Evolutionary conservation across 37 sponge, comb jelly and placozoan genomes (phyloP).

Genomic region (Spongia lamella): DNA sequence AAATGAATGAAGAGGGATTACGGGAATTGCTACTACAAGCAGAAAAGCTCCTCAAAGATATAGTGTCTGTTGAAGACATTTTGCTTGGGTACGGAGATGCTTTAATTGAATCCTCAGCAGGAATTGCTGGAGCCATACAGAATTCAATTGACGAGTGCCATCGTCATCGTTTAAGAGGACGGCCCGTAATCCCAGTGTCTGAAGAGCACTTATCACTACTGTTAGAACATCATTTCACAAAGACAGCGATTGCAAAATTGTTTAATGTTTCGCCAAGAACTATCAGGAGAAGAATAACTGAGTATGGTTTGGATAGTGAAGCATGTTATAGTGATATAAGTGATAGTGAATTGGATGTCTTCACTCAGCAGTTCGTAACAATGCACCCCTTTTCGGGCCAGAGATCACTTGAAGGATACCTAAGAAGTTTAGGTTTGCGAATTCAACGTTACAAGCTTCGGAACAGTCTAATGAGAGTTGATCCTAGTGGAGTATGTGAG

Average conservation of each 20-base stretch:
- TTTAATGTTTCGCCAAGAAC: slow-evolving; percentile 32
- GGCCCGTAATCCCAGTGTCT: slow-evolving; percentile 21
- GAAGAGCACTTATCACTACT: slow-evolving; percentile 35
- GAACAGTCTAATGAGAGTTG: slow-evolving; percentile 26
- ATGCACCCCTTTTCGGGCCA: too few relatives aligned
- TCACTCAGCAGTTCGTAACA: too few relatives aligned
- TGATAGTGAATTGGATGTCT: too few relatives aligned
- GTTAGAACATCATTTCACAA: slow-evolving; percentile 32
- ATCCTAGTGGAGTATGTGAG: slow-evolving; percentile 11
- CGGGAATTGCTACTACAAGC: too few relatives aligned
- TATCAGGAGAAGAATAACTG: slow-evolving; percentile 24
- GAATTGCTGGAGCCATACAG: too few relatives aligned
- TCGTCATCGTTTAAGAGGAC: slow-evolving; percentile 28
- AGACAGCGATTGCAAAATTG: slow-evolving; percentile 28
- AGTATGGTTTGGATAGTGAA: background rate
- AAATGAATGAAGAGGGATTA: too few relatives aligned
- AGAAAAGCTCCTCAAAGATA: too few relatives aligned
- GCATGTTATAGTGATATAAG: too few relatives aligned
- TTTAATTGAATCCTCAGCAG: too few relatives aligned
- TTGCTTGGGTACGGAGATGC: too few relatives aligned
- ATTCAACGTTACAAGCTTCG: slow-evolving; percentile 27
- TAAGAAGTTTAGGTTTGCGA: slow-evolving; percentile 17
- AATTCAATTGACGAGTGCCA: too few relatives aligned
- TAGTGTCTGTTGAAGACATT: too few relatives aligned
- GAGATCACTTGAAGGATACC: slow-evolving; percentile 19